phyloP scores from a whole-genome alignment of 1,140 invertebrate species.

The Trinorchestia longiramus region DNA sequence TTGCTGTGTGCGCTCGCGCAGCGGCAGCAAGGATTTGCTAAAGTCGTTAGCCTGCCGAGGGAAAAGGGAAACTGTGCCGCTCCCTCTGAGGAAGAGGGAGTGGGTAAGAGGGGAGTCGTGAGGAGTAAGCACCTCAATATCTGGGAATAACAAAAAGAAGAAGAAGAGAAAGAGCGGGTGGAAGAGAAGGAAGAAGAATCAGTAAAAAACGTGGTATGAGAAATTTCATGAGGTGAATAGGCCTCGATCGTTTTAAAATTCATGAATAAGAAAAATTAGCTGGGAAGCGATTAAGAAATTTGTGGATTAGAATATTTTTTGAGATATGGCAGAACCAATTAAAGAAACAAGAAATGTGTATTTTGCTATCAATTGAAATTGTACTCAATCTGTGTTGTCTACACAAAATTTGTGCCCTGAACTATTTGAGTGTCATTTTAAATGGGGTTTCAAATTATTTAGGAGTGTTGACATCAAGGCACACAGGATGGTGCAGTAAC shows the following conservation, averaged over 20 bases:
- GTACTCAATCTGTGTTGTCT: not conserved
- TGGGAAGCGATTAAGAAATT: not conserved
- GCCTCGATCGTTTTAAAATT: not conserved
- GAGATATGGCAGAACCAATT: not conserved
- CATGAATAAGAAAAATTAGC: not conserved
- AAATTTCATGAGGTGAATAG: not conserved
- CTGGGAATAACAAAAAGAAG: not conserved
- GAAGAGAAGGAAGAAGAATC: not conserved
- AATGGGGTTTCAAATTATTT: not conserved
- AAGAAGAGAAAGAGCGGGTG: not conserved
- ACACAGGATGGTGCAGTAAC: not conserved
- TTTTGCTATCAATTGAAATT: not conserved
- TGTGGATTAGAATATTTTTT: not conserved
- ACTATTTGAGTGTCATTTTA: not conserved
- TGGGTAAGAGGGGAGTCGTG: too few species aligned
- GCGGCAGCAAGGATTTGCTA: conserved; percentile 22
- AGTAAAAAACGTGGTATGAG: not conserved
- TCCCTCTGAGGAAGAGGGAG: not conserved
- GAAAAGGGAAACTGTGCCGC: not conserved
- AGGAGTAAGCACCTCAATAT: not conserved
- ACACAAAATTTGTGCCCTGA: not conserved
- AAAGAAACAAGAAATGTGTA: not conserved
- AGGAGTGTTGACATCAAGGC: not conserved
- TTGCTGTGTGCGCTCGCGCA: not conserved
- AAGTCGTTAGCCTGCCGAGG: not conserved